Evolutionary conservation across 2,888 invertebrate species (phyloP).

Genomic region (Tinea pellionella): DNA sequence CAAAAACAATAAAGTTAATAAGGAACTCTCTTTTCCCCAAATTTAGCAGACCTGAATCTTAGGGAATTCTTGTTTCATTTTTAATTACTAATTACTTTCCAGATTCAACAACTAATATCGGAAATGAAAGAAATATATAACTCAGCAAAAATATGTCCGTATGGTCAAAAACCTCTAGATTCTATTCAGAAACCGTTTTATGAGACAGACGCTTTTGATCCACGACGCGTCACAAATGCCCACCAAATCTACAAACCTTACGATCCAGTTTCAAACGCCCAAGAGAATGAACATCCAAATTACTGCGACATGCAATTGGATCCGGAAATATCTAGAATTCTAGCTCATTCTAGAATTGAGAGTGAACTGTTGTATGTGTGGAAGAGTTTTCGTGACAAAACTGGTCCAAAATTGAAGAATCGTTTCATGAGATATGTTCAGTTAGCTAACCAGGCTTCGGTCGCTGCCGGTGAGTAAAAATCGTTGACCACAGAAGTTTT

Average conservation of each 20-base stretch:
- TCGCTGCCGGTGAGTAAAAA: constrained; percentile 74
- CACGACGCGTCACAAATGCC: constrained; percentile 12
- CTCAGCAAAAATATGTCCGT: constrained; percentile 78
- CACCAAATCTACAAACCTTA: constrained; percentile 18
- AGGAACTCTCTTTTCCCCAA: no score
- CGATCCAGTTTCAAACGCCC: constrained; percentile 8
- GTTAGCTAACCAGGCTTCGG: constrained; percentile 83
- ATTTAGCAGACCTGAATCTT: no score
- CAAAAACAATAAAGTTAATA: no score
- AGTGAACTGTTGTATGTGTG: constrained; percentile 82
- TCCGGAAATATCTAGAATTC: constrained; percentile 72
- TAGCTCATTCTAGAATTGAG: constrained; percentile 79
- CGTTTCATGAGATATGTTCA: constrained; percentile 83
- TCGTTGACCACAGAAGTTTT: no score
- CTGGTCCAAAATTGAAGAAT: constrained; percentile 80
- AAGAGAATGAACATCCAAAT: constrained; percentile 33
- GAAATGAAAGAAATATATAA: constrained; percentile 86
- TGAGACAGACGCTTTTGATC: not conserved
- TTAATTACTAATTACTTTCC: no score
- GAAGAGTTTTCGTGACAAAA: constrained; percentile 83
- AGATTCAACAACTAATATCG: constrained; percentile 78
- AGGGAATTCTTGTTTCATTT: no score
- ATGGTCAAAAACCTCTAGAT: constrained; percentile 61
- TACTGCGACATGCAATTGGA: constrained; percentile 73
- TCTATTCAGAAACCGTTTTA: constrained; percentile 31